Base-by-base conservation (phyloP, 2,113 vertebrate genomes). In the Myrmophylax atrothorax region DNA sequence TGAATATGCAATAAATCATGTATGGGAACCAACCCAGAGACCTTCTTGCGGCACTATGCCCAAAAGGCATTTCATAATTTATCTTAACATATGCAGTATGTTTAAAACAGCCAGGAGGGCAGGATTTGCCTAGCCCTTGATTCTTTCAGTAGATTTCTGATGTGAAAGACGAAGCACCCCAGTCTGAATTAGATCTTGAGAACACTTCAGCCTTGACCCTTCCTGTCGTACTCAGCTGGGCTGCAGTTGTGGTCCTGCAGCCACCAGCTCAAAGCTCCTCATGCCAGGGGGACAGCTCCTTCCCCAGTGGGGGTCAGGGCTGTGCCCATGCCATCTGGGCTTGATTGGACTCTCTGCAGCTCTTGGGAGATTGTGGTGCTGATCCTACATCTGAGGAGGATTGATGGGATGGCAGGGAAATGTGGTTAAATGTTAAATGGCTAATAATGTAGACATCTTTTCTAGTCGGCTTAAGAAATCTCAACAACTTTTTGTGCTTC, bases 1-100 rank as follows among this genome's bases (percentile, higher is more conserved):
- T 88, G 47, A 95, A 96, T 94, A 70, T 37, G 92, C 84, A 69
- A 18, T 85, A 90, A 91, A 77, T 96, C 80, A 56, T 58, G 67
- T 63, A 53, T 94, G 93, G 84, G 75, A 95, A 91, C 87, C 60
- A 93, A 26, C 78, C 47, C 87, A 79, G 79, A 91, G 85, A 87
- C 89, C 64, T 93, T 28, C 56, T 90, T 31, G 74, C 55, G 79
- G 68, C 29, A 24, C 66, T 81, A 18, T 96, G 96, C 96, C 85
- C 60, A 52, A 12, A 66, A 88, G 70, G 25, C 64, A 56, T 79
- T 95, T 84, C 59, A 22, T 92, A 73, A 66, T 79, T 82, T 89
- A 91, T 85, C 83, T 77, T 66, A 73, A 60, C 12, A 14, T 29
- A n/a, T 55, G 68, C 46, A 63, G 18, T 50, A n/a, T 69, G 19